phyloP scores from a whole-genome alignment of 2,113 vertebrate species.

The Ageneiosus marmoratus region DNA sequence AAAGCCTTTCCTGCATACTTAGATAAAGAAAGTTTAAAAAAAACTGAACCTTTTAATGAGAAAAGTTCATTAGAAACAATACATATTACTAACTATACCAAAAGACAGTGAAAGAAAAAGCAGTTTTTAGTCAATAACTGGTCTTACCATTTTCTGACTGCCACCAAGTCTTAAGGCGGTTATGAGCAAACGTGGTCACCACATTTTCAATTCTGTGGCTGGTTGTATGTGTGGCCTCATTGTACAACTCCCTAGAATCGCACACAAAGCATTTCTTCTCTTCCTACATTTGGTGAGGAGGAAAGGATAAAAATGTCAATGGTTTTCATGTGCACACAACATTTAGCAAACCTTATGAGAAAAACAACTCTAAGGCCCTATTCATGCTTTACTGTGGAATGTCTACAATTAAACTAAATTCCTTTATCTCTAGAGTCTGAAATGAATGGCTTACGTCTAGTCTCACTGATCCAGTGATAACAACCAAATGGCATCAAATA shows the following conservation, averaged over 20 bases:
- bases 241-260: constrained; percentile 77
- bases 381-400: constrained; percentile 23
- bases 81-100: not conserved
- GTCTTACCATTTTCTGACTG: constrained; percentile 92
- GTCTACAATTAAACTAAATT: not conserved
- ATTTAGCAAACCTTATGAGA: constrained; percentile 22
- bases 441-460: constrained; percentile 4
- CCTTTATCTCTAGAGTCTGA: constrained; percentile 5
- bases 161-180: constrained; percentile 97
- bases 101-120: not conserved
- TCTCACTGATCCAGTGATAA: not conserved
- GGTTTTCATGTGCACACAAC: constrained; percentile 5
- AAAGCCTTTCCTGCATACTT: not conserved
- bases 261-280: constrained; percentile 97
- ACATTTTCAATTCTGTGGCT: constrained; percentile 93
- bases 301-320: constrained; percentile 45
- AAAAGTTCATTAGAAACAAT: not conserved
- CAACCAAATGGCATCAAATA: not conserved
- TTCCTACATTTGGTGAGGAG: constrained; percentile 74
- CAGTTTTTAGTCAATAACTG: not conserved
- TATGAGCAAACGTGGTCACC: constrained; percentile 89
- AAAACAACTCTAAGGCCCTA: constrained; percentile 9
- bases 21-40: not conserved
- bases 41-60: not conserved
- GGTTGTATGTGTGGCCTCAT: constrained; percentile 69